Evolutionary conservation across 2,797 vertebrate genomes (phyloP), one percentile per base, ranked within the genome.

Genomic region (Esox masquinongy): DNA sequence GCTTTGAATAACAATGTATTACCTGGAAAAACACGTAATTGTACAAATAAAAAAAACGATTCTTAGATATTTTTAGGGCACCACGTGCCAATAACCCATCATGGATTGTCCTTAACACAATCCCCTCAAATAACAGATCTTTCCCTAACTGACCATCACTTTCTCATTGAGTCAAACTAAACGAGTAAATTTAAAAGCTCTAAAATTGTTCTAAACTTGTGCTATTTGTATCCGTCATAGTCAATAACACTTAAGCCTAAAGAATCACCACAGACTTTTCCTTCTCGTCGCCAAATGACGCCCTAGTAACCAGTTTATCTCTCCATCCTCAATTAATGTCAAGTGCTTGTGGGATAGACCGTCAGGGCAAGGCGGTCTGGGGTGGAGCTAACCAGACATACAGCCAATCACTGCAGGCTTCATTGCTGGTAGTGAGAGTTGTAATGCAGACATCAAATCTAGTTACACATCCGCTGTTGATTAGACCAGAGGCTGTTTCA

Each of bases 321-420:
- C 8, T 3, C 71, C 19, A 36, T 75, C 34, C 31, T 76, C 22
- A 61, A 26, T 16, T 26, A 31, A 61, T 74, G 70, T 74, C 8
- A 77, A n/a, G 68, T 75, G 78, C 36, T 0, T 71, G 66, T 50
- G 63, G 17, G 51, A 56, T 24, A 56, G 69, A 49, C 11, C 1
- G 1, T 29, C 24, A 17, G 34, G 73, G 51, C 68, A 83, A 88
- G 89, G 89, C 84, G 88, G 83, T 71, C 74, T 83, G 72, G 78
- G 92, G 92, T 84, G 91, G 92, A 85, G 88, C 85, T 84, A 81
- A 73, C 39, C 56, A 61, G 36, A 76, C 36, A 79, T 84, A 36
- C 50, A 88, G 74, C 91, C 89, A 83, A 91, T 91, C 81, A 84
- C 66, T 59, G 59, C 68, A 70, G 36, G 51, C 80, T 72, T 74